Percentiles rank a stretch among this genome's conserved stretches.
Evolutionary conservation across 2,797 vertebrate species (phyloP).

Genomic region (Coccyzus lansbergi): DNA sequence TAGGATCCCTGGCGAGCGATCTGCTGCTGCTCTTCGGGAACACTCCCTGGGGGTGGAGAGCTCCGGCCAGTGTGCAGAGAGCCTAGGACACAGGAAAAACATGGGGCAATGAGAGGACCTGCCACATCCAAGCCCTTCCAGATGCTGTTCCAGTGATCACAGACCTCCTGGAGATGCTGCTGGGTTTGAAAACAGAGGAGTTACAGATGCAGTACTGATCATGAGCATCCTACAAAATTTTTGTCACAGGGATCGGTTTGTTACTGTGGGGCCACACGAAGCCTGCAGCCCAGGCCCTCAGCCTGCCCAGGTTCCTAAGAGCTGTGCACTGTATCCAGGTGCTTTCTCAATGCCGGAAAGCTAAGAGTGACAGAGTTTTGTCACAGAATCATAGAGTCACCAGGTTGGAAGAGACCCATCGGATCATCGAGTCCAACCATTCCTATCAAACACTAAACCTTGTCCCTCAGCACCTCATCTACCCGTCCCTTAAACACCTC

Average conservation of each 20-base stretch:
- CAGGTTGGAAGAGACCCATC: too few species aligned
- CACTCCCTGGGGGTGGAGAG: constrained; percentile 90
- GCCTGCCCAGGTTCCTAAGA: background rate
- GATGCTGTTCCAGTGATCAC: rapidly evolving
- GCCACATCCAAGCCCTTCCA: background rate
- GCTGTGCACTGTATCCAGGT: background rate
- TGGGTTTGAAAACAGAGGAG: background rate
- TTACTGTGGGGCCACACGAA: background rate
- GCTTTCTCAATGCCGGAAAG: rapidly evolving
- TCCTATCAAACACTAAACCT: too few species aligned
- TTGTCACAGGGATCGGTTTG: background rate
- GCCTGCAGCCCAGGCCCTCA: background rate
- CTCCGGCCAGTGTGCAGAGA: constrained; percentile 90
- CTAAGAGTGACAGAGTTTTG: background rate
- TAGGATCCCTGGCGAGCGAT: constrained; percentile 93
- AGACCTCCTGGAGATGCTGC: background rate
- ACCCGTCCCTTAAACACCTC: too few species aligned
- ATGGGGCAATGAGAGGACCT: background rate
- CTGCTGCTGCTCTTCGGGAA: constrained; percentile 94
- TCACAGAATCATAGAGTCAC: too few species aligned
- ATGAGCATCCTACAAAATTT: background rate
- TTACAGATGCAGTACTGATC: background rate
- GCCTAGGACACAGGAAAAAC: constrained; percentile 68
- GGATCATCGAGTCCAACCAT: too few species aligned
- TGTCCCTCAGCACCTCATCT: too few species aligned